These are phyloP conservation scores for Cladorhizidae sp. DNA, from an alignment of 37 sponge, comb jelly and placozoan genomes.

Conservation along the genomic window DNA sequence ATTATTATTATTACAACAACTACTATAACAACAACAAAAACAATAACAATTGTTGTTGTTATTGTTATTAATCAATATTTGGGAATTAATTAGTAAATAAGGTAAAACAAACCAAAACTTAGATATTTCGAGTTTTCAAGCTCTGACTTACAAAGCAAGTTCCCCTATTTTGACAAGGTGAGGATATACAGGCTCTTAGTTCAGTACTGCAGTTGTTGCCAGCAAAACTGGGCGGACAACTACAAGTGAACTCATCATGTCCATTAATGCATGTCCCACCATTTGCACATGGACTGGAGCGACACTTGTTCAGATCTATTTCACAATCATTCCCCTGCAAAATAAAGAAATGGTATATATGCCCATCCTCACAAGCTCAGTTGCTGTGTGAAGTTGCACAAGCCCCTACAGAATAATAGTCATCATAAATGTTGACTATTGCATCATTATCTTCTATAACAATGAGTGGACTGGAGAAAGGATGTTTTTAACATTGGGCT, in stretches of 20 bases:
- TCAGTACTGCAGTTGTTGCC: conserved; percentile 39
- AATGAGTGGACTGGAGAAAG: background rate
- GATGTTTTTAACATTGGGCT: background rate
- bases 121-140: too few relatives aligned
- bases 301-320: conserved; percentile 46
- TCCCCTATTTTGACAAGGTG: conserved; percentile 54
- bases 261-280: conserved; percentile 61
- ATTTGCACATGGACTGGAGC: conserved; percentile 53
- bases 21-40: too few relatives aligned
- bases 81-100: too few relatives aligned
- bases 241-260: conserved; percentile 40
- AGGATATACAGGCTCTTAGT: conserved; percentile 38
- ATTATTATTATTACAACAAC: too few relatives aligned
- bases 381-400: too few relatives aligned
- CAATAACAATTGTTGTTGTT: too few relatives aligned
- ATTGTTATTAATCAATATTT: background rate
- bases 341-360: background rate
- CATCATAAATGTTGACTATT: too few relatives aligned
- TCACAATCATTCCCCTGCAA: conserved; percentile 54
- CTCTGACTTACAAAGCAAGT: conserved; percentile 45
- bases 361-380: too few relatives aligned
- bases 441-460: background rate
- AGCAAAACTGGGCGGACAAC: conserved; percentile 36
- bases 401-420: too few relatives aligned
- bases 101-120: too few relatives aligned